phyloP scores from a whole-genome alignment of 1,140 invertebrate genomes.

The Sitobion miscanthi region DNA sequence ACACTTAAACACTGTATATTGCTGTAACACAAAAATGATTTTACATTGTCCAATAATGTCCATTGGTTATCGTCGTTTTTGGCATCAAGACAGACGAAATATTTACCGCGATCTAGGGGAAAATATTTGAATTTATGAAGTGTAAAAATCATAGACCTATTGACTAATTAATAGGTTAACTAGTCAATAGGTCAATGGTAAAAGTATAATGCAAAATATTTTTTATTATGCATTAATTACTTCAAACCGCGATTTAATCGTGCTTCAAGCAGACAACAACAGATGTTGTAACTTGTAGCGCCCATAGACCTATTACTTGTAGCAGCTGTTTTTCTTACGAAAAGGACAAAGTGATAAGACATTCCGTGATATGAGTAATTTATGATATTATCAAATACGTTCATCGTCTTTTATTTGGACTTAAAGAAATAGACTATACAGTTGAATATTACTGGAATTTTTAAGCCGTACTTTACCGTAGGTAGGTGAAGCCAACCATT shows the following conservation, averaged over 20 bases:
- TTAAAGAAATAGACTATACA: background rate
- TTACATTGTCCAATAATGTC: no score
- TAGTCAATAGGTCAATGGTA: no score
- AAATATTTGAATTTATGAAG: background rate
- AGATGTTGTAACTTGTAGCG: background rate
- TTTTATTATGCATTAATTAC: no score
- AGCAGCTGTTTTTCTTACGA: background rate
- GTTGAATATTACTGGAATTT: background rate
- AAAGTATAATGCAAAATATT: no score
- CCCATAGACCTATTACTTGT: no score
- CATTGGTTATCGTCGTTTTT: no score
- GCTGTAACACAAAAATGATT: no score
- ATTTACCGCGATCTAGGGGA: background rate
- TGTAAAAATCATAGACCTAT: background rate
- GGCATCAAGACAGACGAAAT: background rate
- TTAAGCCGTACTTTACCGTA: background rate
- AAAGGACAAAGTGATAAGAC: slow-evolving; percentile 14
- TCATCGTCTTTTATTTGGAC: background rate
- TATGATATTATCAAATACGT: background rate
- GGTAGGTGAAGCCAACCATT: background rate
- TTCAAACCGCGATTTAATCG: no score
- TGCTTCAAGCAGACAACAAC: background rate
- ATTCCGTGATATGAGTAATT: background rate
- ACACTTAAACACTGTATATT: no score
- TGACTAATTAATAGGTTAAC: no score